Conservation (phyloP, 2,888 invertebrate species). For the Drosophila tripunctata region DNA sequence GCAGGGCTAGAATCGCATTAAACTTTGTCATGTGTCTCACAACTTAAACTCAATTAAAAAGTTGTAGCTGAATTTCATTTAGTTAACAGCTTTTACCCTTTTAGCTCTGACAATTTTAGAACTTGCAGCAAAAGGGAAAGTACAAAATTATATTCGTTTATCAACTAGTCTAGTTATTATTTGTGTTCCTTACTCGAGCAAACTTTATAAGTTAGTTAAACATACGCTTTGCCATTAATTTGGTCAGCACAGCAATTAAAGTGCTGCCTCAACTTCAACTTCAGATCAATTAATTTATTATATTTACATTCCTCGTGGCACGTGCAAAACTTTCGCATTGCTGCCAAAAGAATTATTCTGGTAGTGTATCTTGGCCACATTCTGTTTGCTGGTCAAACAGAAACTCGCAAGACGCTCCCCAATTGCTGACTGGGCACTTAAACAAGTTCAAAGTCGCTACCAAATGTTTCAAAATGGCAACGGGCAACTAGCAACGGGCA, state of each 20-base stretch:
- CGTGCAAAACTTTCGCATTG: constrained; percentile 53
- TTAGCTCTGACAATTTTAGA: constrained; percentile 8
- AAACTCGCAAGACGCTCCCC: constrained; percentile 41
- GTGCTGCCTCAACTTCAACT: constrained; percentile 28
- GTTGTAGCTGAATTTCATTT: constrained; percentile 29
- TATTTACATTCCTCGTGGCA: constrained; percentile 59
- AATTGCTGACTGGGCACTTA: constrained; percentile 44
- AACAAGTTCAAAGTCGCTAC: constrained; percentile 58
- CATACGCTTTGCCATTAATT: constrained; percentile 3
- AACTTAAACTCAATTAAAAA: constrained; percentile 51
- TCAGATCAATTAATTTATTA: constrained; percentile 55
- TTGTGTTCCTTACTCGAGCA: background rate
- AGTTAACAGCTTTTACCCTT: constrained; percentile 39
- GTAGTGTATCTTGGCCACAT: constrained; percentile 18
- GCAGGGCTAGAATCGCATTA: background rate
- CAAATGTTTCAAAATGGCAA: constrained; percentile 13
- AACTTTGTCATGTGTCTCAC: constrained; percentile 12
- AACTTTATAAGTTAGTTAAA: background rate
- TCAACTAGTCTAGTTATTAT: background rate
- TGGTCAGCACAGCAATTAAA: constrained; percentile 39
- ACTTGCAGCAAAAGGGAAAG: background rate
- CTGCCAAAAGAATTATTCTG: constrained; percentile 31
- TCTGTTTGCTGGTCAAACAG: constrained; percentile 35
- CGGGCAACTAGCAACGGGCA: constrained; percentile 13
- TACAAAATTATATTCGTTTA: background rate